Conservation (phyloP, 2,797 vertebrate species). For the Malacoctenus gilli region DNA sequence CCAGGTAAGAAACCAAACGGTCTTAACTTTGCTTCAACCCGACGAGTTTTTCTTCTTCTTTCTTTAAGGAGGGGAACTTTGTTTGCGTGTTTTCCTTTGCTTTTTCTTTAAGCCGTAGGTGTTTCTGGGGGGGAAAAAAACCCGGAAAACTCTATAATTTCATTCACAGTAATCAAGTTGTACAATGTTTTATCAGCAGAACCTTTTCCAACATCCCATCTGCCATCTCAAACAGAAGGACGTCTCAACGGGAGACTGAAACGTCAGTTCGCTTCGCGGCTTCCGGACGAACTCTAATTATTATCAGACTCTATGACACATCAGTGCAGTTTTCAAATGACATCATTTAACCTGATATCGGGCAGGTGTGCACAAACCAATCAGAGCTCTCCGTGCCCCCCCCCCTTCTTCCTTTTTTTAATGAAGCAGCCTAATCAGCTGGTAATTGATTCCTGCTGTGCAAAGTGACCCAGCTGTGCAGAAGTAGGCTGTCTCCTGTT, state of each 20-base stretch:
- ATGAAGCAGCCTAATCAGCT: conserved; percentile 1
- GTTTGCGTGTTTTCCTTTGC: too few relatives aligned
- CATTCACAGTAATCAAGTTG: background rate
- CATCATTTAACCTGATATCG: too few relatives aligned
- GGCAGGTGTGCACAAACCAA: conserved; percentile 4
- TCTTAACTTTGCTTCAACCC: background rate
- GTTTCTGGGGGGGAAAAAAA: too few relatives aligned
- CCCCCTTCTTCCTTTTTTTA: too few relatives aligned
- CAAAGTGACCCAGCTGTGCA: conserved; percentile 1
- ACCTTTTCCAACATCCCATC: background rate
- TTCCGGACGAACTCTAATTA: background rate
- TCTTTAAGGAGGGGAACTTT: too few relatives aligned
- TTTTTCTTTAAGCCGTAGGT: too few relatives aligned
- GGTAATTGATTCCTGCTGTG: background rate
- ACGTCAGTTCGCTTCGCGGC: conserved; percentile 6
- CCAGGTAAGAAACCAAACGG: conserved; percentile 47
- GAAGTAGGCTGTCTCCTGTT: background rate
- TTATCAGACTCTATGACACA: background rate
- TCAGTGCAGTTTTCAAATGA: background rate
- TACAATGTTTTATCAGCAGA: background rate
- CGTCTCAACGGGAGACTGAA: background rate
- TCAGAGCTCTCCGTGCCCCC: too few relatives aligned
- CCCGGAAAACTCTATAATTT: too few relatives aligned
- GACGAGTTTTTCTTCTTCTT: too few relatives aligned
- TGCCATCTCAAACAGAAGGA: background rate